phyloP scores from a whole-genome alignment of 92 coral and sea anemone species.

The Phenganax stokvisi region DNA sequence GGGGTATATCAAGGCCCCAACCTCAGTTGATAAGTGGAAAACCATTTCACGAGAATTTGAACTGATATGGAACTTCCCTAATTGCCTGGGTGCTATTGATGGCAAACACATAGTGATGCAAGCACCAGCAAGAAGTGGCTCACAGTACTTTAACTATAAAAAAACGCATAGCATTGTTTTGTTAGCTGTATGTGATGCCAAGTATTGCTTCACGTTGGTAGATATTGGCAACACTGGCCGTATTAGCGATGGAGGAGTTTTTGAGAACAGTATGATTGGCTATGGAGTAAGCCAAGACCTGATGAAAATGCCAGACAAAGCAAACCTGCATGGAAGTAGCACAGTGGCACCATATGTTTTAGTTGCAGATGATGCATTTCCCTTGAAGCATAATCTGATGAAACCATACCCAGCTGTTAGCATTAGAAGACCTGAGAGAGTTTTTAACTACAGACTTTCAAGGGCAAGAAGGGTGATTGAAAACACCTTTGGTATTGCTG shows the following conservation, averaged over 20 bases:
- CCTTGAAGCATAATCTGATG: conserved; percentile 2
- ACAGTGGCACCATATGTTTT: conserved; percentile 11
- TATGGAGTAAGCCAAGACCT: conserved; percentile 12
- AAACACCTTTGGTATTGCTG: neutral
- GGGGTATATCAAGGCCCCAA: conserved; percentile 1
- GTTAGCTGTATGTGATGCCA: conserved; percentile 24
- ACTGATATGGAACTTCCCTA: conserved; percentile 15
- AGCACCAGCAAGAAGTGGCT: conserved; percentile 24
- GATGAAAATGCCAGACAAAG: conserved; percentile 23
- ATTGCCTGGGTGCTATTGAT: conserved; percentile 12
- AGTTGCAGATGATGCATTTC: conserved; percentile 17
- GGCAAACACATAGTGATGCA: conserved; percentile 26
- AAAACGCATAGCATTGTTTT: conserved; percentile 16
- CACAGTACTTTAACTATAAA: conserved; percentile 24
- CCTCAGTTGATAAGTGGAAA: conserved; percentile 13
- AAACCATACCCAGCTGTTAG: neutral
- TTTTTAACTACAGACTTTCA: neutral
- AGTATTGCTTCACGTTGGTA: conserved; percentile 9
- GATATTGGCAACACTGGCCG: conserved; percentile 17
- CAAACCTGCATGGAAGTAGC: conserved; percentile 10
- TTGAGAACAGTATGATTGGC: conserved; percentile 5
- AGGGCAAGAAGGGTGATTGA: too few species aligned
- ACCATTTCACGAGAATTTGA: conserved; percentile 24
- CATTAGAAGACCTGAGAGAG: conserved; percentile 11
- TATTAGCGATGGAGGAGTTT: conserved; percentile 25